Evolutionary conservation across 2,113 vertebrate genomes (phyloP).

Genomic region (Myrmophylax atrothorax): DNA sequence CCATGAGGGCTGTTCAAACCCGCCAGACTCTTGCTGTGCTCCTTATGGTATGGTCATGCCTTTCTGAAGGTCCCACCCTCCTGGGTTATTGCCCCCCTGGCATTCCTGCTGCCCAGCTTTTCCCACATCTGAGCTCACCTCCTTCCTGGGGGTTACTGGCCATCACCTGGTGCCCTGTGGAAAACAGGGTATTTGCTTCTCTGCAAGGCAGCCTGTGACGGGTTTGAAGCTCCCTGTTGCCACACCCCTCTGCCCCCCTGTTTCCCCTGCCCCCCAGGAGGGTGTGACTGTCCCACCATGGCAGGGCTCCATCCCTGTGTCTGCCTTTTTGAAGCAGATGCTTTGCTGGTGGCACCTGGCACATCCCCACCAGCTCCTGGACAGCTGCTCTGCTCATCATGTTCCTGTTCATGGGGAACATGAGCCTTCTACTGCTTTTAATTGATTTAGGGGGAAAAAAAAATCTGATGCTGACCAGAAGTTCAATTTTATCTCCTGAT

Average conservation of each 20-base stretch:
- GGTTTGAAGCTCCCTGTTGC: neutral
- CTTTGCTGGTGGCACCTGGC: neutral
- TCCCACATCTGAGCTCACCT: neutral
- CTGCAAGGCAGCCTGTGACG: neutral
- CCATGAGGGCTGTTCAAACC: neutral
- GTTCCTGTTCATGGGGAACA: neutral
- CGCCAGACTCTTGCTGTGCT: neutral
- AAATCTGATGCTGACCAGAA: neutral
- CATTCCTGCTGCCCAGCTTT: neutral
- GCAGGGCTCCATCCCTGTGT: neutral
- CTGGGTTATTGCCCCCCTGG: neutral
- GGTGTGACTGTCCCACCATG: neutral
- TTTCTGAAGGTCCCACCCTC: neutral
- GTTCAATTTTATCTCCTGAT: neutral
- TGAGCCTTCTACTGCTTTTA: neutral
- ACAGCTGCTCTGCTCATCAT: neutral
- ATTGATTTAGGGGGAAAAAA: neutral
- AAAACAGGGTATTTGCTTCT: neutral
- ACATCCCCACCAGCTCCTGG: neutral
- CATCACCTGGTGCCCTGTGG: accelerated
- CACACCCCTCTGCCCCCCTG: neutral
- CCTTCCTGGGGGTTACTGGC: accelerated
- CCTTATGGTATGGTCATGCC: neutral
- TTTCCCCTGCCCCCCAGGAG: neutral
- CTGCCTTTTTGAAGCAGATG: neutral